These are phyloP conservation scores for Rhynchophorus ferrugineus DNA, from an alignment of 1,140 invertebrate species.

Conservation along the genomic window DNA sequence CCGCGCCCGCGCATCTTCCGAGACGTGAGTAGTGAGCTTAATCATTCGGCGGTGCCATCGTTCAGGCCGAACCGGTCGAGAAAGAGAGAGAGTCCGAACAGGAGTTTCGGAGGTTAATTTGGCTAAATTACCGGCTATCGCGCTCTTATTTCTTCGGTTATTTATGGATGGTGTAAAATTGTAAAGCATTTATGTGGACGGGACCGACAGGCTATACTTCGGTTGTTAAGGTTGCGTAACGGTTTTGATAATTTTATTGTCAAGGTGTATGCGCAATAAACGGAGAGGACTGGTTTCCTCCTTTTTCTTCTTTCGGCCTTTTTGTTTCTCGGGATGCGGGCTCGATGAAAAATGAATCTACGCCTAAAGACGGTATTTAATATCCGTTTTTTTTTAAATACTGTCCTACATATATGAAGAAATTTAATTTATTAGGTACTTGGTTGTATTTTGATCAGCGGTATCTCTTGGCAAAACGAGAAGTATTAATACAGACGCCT, in stretches of 20 bases:
- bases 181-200: not conserved
- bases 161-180: not conserved
- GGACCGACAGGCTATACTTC: not conserved
- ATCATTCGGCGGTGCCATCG: constrained; percentile 10
- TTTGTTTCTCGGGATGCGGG: too few relatives aligned
- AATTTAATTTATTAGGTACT: too few relatives aligned
- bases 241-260: not conserved
- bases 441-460: too few relatives aligned
- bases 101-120: not conserved
- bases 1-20: too few relatives aligned
- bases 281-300: too few relatives aligned
- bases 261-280: not conserved
- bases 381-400: too few relatives aligned
- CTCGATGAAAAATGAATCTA: too few relatives aligned
- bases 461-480: too few relatives aligned
- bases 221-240: not conserved
- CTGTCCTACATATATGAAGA: too few relatives aligned
- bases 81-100: not conserved
- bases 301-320: too few relatives aligned
- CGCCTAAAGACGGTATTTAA: too few relatives aligned
- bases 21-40: constrained; percentile 7
- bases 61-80: not conserved
- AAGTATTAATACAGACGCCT: too few relatives aligned
- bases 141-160: not conserved
- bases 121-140: not conserved